Base-by-base conservation (phyloP, 2,888 invertebrate species). In the Choristoneura rosaceana region DNA sequence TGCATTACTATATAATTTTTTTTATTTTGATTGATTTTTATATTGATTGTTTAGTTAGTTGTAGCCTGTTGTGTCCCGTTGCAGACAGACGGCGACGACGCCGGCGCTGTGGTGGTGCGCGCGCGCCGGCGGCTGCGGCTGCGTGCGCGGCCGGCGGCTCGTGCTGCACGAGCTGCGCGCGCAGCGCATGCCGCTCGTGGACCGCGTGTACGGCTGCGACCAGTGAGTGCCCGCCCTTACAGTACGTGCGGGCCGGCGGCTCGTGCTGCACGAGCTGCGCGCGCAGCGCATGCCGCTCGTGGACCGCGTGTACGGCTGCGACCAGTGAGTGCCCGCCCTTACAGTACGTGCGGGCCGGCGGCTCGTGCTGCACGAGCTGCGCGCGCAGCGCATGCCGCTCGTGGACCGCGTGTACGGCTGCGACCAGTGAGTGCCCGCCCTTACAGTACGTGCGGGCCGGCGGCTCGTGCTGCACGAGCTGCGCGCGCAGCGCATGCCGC, bases 51-150 rank as follows among this genome's bases (percentile, higher is more conserved):
- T n/a, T n/a, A n/a, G n/a, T 25, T 25, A 25, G 25, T 25, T 25
- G 25, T 25, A 25, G 25, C 25, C 25, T 43, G 38, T 38, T 9
- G 43, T 43, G 38, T 43, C 43, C 0, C 9, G 10, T 47, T 47
- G 81, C 82, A 94, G 94, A 66, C 90, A 92, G 74, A 94, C 93
- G 0, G 83, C 77, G 0, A 71, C 78, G 0, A 4, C 55, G 0
- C 94, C 94, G 0, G 89, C 88, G 58, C 25, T 94, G 34, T 92
- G 93, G 90, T 94, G 81, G 77, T 83, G 90, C 0, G 89, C 86
- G 77, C 93, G 91, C 75, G 90, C 93, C 0, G 90, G 88, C 63
- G n/a, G 77, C 0, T 94, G 94, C 77, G 76, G 76, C n/a, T 94
- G 94, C 68, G 93, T 93, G 7, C 90, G 90, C 73, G 93, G 93